A percentile compares a stretch with the other conserved stretches of the same genome.
phyloP scores from a whole-genome alignment of 2,888 invertebrate genomes.

The Netelia inedita region DNA sequence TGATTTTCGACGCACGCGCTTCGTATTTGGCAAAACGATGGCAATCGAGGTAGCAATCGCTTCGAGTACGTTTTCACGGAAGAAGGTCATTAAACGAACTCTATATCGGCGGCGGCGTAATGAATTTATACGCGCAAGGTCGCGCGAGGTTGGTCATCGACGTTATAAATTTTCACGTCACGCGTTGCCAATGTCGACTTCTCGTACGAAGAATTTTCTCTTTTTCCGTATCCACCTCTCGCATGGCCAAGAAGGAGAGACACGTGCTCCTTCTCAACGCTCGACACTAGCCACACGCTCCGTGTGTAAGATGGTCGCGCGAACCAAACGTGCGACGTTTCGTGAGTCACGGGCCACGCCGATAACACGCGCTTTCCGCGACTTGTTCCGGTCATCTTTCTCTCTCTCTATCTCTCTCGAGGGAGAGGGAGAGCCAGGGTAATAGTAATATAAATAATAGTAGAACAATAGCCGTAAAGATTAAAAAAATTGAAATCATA shows the following conservation, averaged over 20 bases:
- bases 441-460: no score
- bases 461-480: no score
- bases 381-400: no score
- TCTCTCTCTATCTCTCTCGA: not conserved
- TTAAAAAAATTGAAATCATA: no score
- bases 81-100: not conserved
- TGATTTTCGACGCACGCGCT: no score
- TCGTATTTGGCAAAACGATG: no score
- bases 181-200: not conserved
- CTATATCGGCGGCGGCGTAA: not conserved
- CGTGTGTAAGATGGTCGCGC: not conserved
- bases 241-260: not conserved
- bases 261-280: conserved; percentile 42
- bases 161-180: conserved; percentile 35
- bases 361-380: no score
- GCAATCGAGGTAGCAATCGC: no score
- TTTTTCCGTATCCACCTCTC: conserved; percentile 1
- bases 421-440: no score
- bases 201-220: conserved; percentile 13
- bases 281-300: not conserved
- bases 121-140: not conserved
- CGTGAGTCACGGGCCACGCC: conserved; percentile 20
- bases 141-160: conserved; percentile 3
- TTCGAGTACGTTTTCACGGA: no score
- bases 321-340: not conserved